These are phyloP conservation scores for Alauda arvensis DNA, from an alignment of 2,797 vertebrate genomes.

Conservation along the genomic window DNA sequence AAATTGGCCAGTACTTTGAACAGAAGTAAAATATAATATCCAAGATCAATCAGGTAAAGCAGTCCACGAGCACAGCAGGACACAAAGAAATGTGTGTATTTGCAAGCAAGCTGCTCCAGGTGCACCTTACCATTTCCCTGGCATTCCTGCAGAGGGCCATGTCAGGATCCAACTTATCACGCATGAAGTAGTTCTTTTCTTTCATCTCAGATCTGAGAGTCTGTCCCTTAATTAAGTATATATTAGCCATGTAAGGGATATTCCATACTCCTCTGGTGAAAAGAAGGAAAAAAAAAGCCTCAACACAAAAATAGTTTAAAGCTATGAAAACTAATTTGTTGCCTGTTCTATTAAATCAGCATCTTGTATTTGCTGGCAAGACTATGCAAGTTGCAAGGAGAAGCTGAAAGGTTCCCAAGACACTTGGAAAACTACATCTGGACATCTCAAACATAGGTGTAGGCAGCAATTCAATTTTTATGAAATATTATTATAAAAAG, in stretches of 20 bases:
- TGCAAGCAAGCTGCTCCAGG: background rate
- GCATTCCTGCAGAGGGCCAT: slow-evolving; percentile 93
- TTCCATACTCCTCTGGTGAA: slow-evolving; percentile 92
- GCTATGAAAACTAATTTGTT: background rate
- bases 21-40: slow-evolving; percentile 30
- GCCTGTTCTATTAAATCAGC: background rate
- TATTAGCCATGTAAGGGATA: slow-evolving; percentile 92
- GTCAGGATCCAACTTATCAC: slow-evolving; percentile 93
- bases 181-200: slow-evolving; percentile 89
- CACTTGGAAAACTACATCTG: background rate
- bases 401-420: background rate
- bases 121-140: slow-evolving; percentile 89
- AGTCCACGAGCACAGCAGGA: slow-evolving; percentile 25
- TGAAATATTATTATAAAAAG: background rate
- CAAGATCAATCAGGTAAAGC: slow-evolving; percentile 25
- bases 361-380: background rate
- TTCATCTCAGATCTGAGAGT: slow-evolving; percentile 87
- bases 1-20: slow-evolving; percentile 76
- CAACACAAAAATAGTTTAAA: slow-evolving; percentile 57
- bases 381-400: background rate
- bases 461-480: background rate
- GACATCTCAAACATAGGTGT: background rate
- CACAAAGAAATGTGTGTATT: background rate
- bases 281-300: background rate
- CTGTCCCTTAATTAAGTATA: slow-evolving; percentile 90